These are phyloP conservation scores for Mormyrus iriodes DNA, from an alignment of 2,113 vertebrate genomes.

Conservation along the genomic window DNA sequence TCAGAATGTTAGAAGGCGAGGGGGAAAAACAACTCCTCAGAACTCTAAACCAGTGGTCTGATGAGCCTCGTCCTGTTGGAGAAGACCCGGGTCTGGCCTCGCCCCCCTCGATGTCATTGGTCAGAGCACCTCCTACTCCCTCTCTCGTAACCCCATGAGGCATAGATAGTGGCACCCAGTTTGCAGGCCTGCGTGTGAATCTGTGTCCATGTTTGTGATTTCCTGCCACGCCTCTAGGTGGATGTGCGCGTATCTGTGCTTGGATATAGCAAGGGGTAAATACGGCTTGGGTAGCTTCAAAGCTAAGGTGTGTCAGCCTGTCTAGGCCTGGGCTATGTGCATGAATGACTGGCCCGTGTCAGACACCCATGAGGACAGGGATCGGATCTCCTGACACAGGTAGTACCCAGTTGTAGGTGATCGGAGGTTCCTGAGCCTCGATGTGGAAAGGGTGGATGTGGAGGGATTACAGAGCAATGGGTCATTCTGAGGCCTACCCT, in stretches of 20 bases:
- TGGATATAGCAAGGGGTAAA: background rate
- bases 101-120: background rate
- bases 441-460: constrained; percentile 26
- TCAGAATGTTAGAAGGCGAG: background rate
- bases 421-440: constrained; percentile 42
- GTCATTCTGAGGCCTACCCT: constrained; percentile 33
- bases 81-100: background rate
- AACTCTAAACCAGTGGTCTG: background rate
- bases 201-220: background rate
- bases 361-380: background rate
- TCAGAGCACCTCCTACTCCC: background rate
- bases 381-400: constrained; percentile 39
- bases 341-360: background rate
- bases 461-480: constrained; percentile 61
- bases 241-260: background rate
- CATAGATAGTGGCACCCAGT: background rate
- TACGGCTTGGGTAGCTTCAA: background rate
- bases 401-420: constrained; percentile 57
- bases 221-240: background rate
- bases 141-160: background rate
- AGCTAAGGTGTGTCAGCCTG: background rate
- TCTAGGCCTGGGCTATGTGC: background rate
- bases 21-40: background rate
- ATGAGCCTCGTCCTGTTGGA: background rate
- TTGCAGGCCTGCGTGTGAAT: background rate